phyloP scores from a whole-genome alignment of 1,140 invertebrate genomes.

The Heliconius congener region DNA sequence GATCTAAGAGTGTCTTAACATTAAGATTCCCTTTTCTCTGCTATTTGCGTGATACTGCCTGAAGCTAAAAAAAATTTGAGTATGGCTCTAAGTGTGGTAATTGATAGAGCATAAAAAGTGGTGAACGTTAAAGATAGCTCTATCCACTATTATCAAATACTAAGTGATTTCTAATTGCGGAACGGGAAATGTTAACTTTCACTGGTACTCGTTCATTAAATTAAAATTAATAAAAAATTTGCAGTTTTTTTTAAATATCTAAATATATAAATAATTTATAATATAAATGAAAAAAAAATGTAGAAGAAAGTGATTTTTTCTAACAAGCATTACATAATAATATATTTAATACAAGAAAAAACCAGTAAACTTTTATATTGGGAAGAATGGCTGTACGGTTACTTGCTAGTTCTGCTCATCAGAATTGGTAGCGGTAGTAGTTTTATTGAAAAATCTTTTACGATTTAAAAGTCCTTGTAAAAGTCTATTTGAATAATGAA shows the following conservation, averaged over 20 bases:
- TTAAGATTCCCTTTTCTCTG: background rate
- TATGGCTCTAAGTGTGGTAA: background rate
- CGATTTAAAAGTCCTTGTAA: too few relatives aligned
- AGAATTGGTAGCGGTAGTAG: too few relatives aligned
- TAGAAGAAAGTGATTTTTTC: background rate
- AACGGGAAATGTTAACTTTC: slow-evolving; percentile 20
- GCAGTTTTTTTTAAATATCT: background rate
- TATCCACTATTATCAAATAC: slow-evolving; percentile 3
- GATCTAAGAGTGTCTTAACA: background rate
- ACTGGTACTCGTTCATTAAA: background rate
- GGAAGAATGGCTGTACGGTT: background rate
- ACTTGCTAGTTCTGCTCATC: background rate
- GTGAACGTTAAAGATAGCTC: background rate
- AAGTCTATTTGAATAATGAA: too few relatives aligned
- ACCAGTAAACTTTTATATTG: background rate
- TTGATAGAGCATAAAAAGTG: background rate
- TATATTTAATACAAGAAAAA: background rate
- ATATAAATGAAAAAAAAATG: background rate
- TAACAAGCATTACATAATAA: background rate
- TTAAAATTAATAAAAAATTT: background rate
- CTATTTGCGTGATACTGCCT: background rate
- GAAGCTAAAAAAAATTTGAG: background rate
- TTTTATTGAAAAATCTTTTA: too few relatives aligned
- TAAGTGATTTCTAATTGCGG: slow-evolving; percentile 17
- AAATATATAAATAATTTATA: background rate